These are phyloP conservation scores for Perca flavescens DNA, from an alignment of 2,113 vertebrate species.

Conservation along the genomic window DNA sequence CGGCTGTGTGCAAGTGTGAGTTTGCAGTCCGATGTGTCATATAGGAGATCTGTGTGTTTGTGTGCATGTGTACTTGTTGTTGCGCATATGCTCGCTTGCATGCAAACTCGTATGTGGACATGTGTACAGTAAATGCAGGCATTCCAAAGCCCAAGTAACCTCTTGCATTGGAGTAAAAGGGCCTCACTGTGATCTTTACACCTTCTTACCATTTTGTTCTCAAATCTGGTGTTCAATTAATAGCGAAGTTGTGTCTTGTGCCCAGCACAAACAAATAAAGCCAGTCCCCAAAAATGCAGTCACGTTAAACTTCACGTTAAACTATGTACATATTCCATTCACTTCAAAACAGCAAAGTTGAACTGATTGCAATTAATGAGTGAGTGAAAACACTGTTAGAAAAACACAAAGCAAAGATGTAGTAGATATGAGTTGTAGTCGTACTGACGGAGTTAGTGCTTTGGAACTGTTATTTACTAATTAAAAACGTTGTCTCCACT, in stretches of 20 bases:
- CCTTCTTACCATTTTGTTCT: background rate
- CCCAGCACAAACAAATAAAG: background rate
- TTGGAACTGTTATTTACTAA: background rate
- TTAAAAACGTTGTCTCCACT: background rate
- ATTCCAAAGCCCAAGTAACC: background rate
- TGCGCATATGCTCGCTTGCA: background rate
- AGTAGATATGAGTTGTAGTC: background rate
- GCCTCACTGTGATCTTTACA: too few relatives aligned
- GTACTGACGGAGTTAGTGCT: background rate
- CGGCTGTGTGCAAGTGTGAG: slow-evolving; percentile 18
- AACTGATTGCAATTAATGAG: background rate
- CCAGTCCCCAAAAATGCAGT: background rate
- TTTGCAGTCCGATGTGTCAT: slow-evolving; percentile 33
- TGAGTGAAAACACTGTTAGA: too few relatives aligned
- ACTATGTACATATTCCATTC: too few relatives aligned
- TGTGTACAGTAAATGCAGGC: background rate
- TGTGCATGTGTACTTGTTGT: background rate
- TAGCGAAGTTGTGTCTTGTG: background rate
- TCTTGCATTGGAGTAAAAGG: too few relatives aligned
- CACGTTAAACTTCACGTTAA: background rate
- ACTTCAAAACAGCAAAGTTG: too few relatives aligned
- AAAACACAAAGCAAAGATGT: background rate
- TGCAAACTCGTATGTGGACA: background rate
- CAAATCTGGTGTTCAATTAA: background rate
- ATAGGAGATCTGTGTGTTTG: background rate